A percentile compares a stretch with the other conserved stretches of the same genome.
Evolutionary conservation across 2,888 invertebrate species (phyloP).

Genomic region (Portevinia maculata): DNA sequence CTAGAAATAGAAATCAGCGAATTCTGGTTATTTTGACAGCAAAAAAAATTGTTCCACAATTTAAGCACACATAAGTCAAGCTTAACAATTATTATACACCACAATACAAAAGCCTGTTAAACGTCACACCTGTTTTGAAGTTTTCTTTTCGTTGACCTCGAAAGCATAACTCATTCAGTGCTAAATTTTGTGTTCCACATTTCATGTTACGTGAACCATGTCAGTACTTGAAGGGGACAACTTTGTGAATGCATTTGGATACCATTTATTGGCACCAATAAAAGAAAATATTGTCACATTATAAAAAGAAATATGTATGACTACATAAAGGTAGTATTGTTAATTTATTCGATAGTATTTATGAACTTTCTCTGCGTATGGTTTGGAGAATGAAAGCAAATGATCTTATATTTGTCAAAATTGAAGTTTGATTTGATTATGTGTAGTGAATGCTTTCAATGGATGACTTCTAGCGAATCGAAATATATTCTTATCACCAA

Average conservation of each 20-base stretch:
- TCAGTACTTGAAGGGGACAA: slow-evolving; percentile 15
- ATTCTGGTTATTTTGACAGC: slow-evolving; percentile 1
- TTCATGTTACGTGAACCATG: slow-evolving; percentile 55
- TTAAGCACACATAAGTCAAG: not conserved
- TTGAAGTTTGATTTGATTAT: not conserved
- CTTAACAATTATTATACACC: slow-evolving; percentile 1
- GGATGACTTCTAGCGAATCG: too few relatives aligned
- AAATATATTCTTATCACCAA: too few relatives aligned
- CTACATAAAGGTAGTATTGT: too few relatives aligned
- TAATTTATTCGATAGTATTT: too few relatives aligned
- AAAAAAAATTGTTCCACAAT: slow-evolving; percentile 1
- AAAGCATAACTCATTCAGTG: slow-evolving; percentile 46
- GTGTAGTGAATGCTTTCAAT: too few relatives aligned
- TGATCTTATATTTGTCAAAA: not conserved
- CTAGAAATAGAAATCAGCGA: slow-evolving; percentile 1
- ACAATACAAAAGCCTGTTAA: slow-evolving; percentile 32
- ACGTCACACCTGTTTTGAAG: slow-evolving; percentile 40
- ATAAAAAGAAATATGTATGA: not conserved
- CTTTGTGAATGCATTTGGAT: slow-evolving; percentile 12
- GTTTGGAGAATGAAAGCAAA: not conserved
- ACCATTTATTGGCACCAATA: slow-evolving; percentile 36
- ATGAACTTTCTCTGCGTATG: not conserved
- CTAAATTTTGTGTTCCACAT: slow-evolving; percentile 35
- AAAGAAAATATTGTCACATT: slow-evolving; percentile 4
- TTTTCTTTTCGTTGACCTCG: slow-evolving; percentile 51